These are phyloP conservation scores for Trachelipus rathkii DNA, from an alignment of 1,140 invertebrate genomes.

Conservation along the genomic window DNA sequence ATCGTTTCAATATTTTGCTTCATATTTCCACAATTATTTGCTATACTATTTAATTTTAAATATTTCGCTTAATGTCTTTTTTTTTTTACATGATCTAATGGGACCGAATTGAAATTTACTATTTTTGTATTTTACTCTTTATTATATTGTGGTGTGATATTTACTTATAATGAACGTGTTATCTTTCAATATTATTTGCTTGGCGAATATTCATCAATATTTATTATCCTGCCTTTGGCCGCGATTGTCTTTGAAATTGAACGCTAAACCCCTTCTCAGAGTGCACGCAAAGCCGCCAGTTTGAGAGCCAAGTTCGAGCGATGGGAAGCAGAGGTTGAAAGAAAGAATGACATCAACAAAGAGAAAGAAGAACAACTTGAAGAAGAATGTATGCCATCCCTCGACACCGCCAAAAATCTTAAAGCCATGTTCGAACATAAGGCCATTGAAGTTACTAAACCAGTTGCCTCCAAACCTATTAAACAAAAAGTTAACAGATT, in stretches of 20 bases:
- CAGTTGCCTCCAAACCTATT: slow-evolving; percentile 53
- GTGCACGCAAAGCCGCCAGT: slow-evolving; percentile 75
- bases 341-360: slow-evolving; percentile 42
- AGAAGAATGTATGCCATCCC: slow-evolving; percentile 50
- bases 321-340: slow-evolving; percentile 68
- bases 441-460: slow-evolving; percentile 54
- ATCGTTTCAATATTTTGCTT: no score
- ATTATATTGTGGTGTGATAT: no score
- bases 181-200: no score
- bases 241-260: background rate
- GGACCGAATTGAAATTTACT: no score
- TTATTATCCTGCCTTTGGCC: no score
- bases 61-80: no score
- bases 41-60: no score
- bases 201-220: no score
- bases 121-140: no score
- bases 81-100: no score
- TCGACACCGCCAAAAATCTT: slow-evolving; percentile 74
- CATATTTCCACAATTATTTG: no score
- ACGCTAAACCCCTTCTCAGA: slow-evolving; percentile 52
- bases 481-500: slow-evolving; percentile 63
- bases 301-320: slow-evolving; percentile 85
- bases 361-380: slow-evolving; percentile 37
- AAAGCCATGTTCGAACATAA: slow-evolving; percentile 79
- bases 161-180: no score